These are phyloP conservation scores for Helleia helle DNA, from an alignment of 2,888 invertebrate species.

Conservation along the genomic window DNA sequence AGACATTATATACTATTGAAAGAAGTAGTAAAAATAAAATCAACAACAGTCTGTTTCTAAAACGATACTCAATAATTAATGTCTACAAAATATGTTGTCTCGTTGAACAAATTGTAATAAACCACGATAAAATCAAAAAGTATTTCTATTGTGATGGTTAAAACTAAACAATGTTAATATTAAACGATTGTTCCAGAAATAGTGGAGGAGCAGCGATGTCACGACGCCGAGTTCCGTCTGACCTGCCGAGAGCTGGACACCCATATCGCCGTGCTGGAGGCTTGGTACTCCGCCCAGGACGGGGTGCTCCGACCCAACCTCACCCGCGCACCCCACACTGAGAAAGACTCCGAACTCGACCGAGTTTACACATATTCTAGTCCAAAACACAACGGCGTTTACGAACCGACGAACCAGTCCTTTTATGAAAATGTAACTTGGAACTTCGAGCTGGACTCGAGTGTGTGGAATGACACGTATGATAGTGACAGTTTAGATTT, in stretches of 20 bases:
- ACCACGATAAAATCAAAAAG: too few species aligned
- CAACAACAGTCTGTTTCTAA: too few species aligned
- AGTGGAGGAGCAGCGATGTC: constrained; percentile 76
- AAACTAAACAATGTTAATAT: too few species aligned
- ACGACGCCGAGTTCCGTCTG: constrained; percentile 74
- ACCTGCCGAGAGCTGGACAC: constrained; percentile 77
- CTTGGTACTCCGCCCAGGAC: constrained; percentile 66
- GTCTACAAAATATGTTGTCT: too few species aligned
- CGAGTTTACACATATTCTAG: constrained; percentile 59
- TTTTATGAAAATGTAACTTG: constrained; percentile 34
- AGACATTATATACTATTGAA: too few species aligned
- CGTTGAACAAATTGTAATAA: too few species aligned
- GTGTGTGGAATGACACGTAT: constrained; percentile 32
- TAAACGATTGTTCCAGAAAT: constrained; percentile 76
- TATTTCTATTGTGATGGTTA: too few species aligned
- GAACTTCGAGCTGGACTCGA: constrained; percentile 30
- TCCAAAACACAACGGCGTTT: constrained; percentile 61
- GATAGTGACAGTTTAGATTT: constrained; percentile 41
- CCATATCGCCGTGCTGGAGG: constrained; percentile 77
- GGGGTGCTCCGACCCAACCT: constrained; percentile 44
- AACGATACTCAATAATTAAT: too few species aligned
- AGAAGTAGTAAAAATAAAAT: too few species aligned
- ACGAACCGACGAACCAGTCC: constrained; percentile 45
- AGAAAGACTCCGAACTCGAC: constrained; percentile 57
- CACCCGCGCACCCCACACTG: constrained; percentile 35